Evolutionary conservation across 2,888 invertebrate species (phyloP).

Genomic region (Rugalucina vietnamica): DNA sequence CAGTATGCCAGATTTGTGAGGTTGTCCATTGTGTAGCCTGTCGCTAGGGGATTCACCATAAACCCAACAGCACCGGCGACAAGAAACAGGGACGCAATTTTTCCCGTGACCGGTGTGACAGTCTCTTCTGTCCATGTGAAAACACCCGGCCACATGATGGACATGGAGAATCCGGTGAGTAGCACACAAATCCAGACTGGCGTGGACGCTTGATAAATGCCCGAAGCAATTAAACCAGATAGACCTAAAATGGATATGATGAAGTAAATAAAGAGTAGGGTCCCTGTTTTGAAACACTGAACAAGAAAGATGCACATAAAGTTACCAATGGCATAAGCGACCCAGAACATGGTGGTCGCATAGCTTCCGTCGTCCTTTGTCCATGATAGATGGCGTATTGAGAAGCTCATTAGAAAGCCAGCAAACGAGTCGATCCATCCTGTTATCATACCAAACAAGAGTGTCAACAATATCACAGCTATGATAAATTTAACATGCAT

Average conservation of each 20-base stretch:
- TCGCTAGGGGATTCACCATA: constrained; percentile 59
- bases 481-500: neutral
- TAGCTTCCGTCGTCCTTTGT: constrained; percentile 28
- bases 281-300: constrained; percentile 37
- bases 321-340: constrained; percentile 43
- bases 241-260: constrained; percentile 21
- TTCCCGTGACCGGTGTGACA: constrained; percentile 57
- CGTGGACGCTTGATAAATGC: constrained; percentile 27
- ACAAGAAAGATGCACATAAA: constrained; percentile 47
- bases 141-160: constrained; percentile 57
- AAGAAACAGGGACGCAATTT: constrained; percentile 55
- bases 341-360: constrained; percentile 33
- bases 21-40: constrained; percentile 63
- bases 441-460: constrained; percentile 33
- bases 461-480: neutral
- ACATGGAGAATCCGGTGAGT: constrained; percentile 57
- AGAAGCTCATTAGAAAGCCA: constrained; percentile 44
- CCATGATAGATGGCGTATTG: constrained; percentile 35
- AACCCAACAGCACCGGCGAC: constrained; percentile 57
- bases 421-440: constrained; percentile 46
- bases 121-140: constrained; percentile 64
- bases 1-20: neutral
- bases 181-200: constrained; percentile 56
- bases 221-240: constrained; percentile 41
- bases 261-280: constrained; percentile 43